Percentiles rank a stretch among this genome's conserved stretches.
Conservation (phyloP, 2,888 invertebrate species). For the Siphlonurus alternatus region DNA sequence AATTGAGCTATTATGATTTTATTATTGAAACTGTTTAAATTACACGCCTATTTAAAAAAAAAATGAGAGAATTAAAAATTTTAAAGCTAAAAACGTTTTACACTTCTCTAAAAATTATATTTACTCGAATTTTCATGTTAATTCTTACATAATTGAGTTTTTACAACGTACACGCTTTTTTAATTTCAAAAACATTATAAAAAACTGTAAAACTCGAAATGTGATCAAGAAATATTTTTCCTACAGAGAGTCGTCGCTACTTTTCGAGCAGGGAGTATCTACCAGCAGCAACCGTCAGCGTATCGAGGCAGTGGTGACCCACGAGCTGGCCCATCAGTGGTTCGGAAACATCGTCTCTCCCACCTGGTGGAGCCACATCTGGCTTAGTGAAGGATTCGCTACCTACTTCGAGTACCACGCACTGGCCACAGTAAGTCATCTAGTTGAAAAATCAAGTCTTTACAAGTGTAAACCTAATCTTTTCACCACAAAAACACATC, state of each 20-base stretch:
- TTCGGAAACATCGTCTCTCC: slow-evolving; percentile 26
- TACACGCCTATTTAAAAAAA: too few relatives aligned
- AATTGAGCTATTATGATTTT: too few relatives aligned
- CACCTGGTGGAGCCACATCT: slow-evolving; percentile 23
- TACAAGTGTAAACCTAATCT: too few relatives aligned
- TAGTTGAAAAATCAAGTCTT: not conserved
- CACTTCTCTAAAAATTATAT: too few relatives aligned
- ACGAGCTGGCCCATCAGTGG: slow-evolving; percentile 34
- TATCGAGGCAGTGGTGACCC: slow-evolving; percentile 23
- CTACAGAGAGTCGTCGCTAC: slow-evolving; percentile 8
- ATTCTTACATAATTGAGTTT: not conserved
- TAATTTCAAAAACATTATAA: not conserved
- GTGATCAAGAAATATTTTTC: too few relatives aligned
- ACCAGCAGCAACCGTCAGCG: slow-evolving; percentile 9
- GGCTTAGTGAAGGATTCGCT: slow-evolving; percentile 31
- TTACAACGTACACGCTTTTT: not conserved
- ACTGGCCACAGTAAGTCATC: slow-evolving; percentile 17
- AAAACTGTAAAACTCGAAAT: too few relatives aligned
- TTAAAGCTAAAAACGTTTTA: too few relatives aligned
- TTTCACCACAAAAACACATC: too few relatives aligned
- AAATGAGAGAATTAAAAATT: too few relatives aligned
- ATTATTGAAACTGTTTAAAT: too few relatives aligned
- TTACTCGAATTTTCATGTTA: not conserved
- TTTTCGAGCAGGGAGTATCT: slow-evolving; percentile 6
- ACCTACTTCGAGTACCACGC: slow-evolving; percentile 31